A percentile compares a stretch with the other conserved stretches of the same genome.
These are phyloP conservation scores for Lasioglossum vierecki DNA, from an alignment of 2,888 invertebrate genomes.

Conservation along the genomic window DNA sequence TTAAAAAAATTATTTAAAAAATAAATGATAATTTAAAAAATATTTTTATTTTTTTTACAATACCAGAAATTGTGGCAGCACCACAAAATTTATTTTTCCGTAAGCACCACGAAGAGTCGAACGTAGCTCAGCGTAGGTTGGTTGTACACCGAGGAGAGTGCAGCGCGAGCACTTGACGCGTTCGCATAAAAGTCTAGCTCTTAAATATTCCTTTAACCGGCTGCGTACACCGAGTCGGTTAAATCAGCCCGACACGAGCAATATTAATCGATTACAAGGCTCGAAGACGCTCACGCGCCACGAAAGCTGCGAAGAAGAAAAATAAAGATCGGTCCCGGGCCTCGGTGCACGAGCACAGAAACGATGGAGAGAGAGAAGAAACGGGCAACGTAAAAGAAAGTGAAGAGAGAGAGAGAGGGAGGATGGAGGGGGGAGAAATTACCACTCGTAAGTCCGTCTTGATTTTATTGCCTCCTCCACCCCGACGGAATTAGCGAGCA, in stretches of 20 bases:
- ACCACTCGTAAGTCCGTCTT: slow-evolving; percentile 51
- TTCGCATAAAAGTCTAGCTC: background rate
- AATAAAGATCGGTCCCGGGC: slow-evolving; percentile 6
- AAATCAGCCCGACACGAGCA: slow-evolving; percentile 17
- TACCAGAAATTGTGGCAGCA: background rate
- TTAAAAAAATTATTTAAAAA: too few species aligned
- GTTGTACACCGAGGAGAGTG: background rate
- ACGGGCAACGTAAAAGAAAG: background rate
- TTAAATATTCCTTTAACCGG: slow-evolving; percentile 2
- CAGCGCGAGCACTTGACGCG: background rate
- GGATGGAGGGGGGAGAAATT: slow-evolving; percentile 7
- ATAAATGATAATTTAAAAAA: too few species aligned
- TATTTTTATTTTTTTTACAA: background rate
- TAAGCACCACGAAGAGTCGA: background rate
- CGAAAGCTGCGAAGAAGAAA: slow-evolving; percentile 15
- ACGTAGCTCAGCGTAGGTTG: background rate
- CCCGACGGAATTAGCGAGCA: slow-evolving; percentile 61
- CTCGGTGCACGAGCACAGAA: background rate
- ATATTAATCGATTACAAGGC: slow-evolving; percentile 15
- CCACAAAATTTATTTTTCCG: background rate
- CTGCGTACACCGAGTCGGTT: background rate
- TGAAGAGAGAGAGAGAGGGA: background rate
- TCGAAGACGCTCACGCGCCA: slow-evolving; percentile 7
- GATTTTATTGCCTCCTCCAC: slow-evolving; percentile 60
- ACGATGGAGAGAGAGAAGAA: background rate